Conservation (phyloP, 2,113 vertebrate species). For the Chamaetylas fuelleborni region DNA sequence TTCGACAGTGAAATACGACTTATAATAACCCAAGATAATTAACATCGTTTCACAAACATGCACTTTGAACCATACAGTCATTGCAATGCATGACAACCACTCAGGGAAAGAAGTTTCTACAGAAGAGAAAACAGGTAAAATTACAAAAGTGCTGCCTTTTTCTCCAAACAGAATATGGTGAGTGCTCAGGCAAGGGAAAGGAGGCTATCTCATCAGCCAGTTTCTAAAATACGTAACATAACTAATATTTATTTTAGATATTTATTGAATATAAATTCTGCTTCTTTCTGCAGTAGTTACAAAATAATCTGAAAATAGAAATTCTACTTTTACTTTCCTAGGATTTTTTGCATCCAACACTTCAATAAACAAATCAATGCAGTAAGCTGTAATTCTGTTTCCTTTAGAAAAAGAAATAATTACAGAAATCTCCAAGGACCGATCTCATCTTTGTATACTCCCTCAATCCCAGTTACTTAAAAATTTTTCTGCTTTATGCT, state of each 20-base stretch:
- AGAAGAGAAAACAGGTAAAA: not conserved
- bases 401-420: not conserved
- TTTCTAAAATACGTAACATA: not conserved
- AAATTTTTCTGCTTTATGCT: not conserved
- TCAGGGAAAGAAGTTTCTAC: not conserved
- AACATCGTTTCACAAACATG: not conserved
- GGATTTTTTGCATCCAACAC: not conserved
- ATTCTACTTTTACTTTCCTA: not conserved
- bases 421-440: not conserved
- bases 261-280: not conserved
- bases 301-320: not conserved
- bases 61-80: not conserved
- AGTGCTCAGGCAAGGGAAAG: not conserved
- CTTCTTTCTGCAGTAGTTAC: not conserved
- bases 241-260: not conserved
- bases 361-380: not conserved
- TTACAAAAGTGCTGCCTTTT: not conserved
- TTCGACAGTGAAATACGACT: not conserved
- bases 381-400: not conserved
- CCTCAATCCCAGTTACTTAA: not conserved
- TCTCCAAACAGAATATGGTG: not conserved
- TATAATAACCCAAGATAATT: not conserved
- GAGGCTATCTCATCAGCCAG: not conserved
- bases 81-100: not conserved
- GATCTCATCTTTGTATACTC: not conserved